These are phyloP conservation scores for Hippocampus guttulatus DNA, from an alignment of 2,113 vertebrate species.

Conservation along the genomic window DNA sequence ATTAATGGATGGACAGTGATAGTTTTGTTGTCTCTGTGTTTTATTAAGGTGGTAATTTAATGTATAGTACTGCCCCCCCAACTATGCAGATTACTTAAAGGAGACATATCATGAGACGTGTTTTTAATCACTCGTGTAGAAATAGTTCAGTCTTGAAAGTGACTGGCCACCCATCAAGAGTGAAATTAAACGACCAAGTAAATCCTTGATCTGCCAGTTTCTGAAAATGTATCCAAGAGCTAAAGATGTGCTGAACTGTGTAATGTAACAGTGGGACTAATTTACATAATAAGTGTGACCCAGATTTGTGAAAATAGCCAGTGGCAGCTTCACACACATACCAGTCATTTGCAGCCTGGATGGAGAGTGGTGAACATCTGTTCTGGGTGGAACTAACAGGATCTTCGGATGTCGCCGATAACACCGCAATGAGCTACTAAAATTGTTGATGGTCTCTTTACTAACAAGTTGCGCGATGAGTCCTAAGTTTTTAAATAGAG, in stretches of 20 bases:
- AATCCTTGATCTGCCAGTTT: neutral
- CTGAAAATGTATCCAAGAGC: neutral
- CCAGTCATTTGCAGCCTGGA: neutral
- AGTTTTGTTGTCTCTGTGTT: too few relatives aligned
- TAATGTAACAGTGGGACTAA: neutral
- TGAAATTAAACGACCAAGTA: neutral
- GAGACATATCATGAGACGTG: neutral
- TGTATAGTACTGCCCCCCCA: too few relatives aligned
- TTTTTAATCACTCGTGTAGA: neutral
- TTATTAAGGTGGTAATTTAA: too few relatives aligned
- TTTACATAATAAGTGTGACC: too few relatives aligned
- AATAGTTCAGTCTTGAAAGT: neutral
- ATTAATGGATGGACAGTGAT: too few relatives aligned
- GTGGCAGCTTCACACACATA: neutral
- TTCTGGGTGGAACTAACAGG: neutral
- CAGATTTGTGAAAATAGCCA: neutral
- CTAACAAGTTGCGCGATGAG: too few relatives aligned
- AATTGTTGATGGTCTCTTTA: neutral
- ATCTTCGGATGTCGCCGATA: neutral
- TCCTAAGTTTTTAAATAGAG: too few relatives aligned
- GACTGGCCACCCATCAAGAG: neutral
- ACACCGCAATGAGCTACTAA: neutral
- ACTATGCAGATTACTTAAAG: too few relatives aligned
- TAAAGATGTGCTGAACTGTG: neutral
- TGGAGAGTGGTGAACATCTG: neutral